Percentiles rank a stretch among this genome's conserved stretches.
These are phyloP conservation scores for Hassar affinis DNA, from an alignment of 2,113 vertebrate genomes.

Conservation along the genomic window DNA sequence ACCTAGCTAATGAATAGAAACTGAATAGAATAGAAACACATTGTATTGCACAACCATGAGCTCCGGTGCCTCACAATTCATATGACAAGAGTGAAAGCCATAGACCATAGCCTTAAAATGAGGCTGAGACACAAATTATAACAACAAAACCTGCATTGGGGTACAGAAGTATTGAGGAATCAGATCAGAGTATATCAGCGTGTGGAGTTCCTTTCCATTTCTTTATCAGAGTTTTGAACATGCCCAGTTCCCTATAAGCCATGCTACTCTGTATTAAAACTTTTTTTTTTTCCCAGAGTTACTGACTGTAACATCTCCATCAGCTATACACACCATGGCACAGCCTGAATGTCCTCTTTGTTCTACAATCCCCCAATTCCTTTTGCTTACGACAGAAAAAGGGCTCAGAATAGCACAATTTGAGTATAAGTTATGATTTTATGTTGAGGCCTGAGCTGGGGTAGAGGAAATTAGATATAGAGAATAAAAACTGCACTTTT, in stretches of 20 bases:
- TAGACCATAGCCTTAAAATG: background rate
- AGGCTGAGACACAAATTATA: background rate
- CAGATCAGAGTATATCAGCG: background rate
- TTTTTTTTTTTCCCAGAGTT: conserved; percentile 43
- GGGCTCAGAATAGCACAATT: conserved; percentile 32
- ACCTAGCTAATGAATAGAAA: conserved; percentile 42
- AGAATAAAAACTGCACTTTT: conserved; percentile 45
- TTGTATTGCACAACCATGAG: background rate
- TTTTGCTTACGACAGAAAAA: conserved; percentile 36
- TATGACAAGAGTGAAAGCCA: background rate
- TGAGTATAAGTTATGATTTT: conserved; percentile 52
- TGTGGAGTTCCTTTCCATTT: conserved; percentile 16
- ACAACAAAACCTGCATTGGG: background rate
- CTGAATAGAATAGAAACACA: background rate
- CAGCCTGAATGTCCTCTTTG: conserved; percentile 58
- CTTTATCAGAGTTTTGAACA: conserved; percentile 41
- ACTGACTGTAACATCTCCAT: conserved; percentile 50
- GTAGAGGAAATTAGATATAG: conserved; percentile 49
- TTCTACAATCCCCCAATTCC: conserved; percentile 49
- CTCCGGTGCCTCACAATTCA: background rate
- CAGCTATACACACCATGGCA: conserved; percentile 48
- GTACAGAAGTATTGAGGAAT: background rate
- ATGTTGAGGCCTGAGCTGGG: conserved; percentile 37
- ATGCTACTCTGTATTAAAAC: conserved; percentile 31
- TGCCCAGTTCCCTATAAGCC: conserved; percentile 24